phyloP scores from a whole-genome alignment of 2,113 vertebrate species.

The Xiphophorus hellerii region DNA sequence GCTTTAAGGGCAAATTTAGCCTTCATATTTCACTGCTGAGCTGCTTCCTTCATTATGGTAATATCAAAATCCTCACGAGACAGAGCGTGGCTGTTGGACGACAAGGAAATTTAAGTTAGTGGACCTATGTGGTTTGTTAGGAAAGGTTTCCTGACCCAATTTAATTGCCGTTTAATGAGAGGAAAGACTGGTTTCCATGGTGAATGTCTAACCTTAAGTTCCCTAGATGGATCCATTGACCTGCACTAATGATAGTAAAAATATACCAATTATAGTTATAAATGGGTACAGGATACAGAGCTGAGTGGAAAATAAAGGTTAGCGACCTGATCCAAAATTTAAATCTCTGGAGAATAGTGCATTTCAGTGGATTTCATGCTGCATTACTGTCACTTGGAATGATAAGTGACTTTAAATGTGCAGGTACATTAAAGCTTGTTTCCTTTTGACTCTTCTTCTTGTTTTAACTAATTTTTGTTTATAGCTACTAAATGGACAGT shows the following conservation, averaged over 20 bases:
- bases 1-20: neutral
- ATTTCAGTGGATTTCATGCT: slow-evolving; percentile 7
- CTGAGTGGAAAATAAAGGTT: slow-evolving; percentile 34
- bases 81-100: neutral
- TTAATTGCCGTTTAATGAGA: slow-evolving; percentile 69
- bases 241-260: slow-evolving; percentile 55
- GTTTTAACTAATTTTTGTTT: neutral
- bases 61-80: slow-evolving; percentile 9
- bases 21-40: neutral
- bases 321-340: slow-evolving; percentile 9
- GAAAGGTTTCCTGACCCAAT: slow-evolving; percentile 63
- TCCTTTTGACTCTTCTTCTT: neutral
- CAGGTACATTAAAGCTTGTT: slow-evolving; percentile 11
- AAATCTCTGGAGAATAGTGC: neutral
- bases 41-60: slow-evolving; percentile 3
- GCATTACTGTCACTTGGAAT: neutral
- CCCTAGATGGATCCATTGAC: slow-evolving; percentile 53
- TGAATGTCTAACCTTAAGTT: slow-evolving; percentile 36
- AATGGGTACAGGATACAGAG: slow-evolving; percentile 23
- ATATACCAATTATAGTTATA: slow-evolving; percentile 39
- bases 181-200: slow-evolving; percentile 54
- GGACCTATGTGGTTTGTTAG: slow-evolving; percentile 32
- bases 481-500: slow-evolving; percentile 55
- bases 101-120: slow-evolving; percentile 13
- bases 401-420: slow-evolving; percentile 1